A percentile compares a stretch with the other conserved stretches of the same genome.
These are phyloP conservation scores for Pantherophis alleghaniensis DNA, from an alignment of 2,797 vertebrate genomes.

Conservation along the genomic window DNA sequence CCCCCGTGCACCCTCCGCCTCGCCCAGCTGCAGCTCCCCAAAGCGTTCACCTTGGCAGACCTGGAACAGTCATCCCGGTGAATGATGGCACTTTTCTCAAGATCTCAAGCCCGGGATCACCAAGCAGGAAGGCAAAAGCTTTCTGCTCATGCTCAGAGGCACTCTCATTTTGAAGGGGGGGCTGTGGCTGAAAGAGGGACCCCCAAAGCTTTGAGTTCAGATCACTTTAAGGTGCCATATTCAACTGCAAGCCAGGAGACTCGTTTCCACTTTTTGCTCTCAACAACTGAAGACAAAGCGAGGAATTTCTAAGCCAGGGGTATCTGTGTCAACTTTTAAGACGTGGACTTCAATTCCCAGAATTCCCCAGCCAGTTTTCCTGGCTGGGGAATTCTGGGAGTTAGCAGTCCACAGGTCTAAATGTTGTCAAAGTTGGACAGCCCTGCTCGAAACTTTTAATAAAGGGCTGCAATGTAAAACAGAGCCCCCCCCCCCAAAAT, in stretches of 20 bases:
- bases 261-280: neutral
- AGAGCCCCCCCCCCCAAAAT: neutral
- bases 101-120: neutral
- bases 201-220: neutral
- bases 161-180: neutral
- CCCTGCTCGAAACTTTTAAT: neutral
- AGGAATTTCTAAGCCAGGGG: neutral
- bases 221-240: neutral
- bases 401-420: neutral
- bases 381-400: neutral
- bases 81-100: neutral
- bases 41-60: neutral
- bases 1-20: neutral
- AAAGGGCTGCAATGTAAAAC: neutral
- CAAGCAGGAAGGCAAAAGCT: neutral
- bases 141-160: neutral
- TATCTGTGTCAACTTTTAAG: neutral
- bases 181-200: no score
- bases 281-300: no score
- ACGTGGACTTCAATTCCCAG: neutral
- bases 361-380: neutral
- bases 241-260: neutral
- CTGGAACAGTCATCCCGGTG: neutral
- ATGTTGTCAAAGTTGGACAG: neutral
- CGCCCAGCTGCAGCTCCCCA: neutral